Conservation (phyloP, 2,797 vertebrate species). For the Argentina silus region DNA sequence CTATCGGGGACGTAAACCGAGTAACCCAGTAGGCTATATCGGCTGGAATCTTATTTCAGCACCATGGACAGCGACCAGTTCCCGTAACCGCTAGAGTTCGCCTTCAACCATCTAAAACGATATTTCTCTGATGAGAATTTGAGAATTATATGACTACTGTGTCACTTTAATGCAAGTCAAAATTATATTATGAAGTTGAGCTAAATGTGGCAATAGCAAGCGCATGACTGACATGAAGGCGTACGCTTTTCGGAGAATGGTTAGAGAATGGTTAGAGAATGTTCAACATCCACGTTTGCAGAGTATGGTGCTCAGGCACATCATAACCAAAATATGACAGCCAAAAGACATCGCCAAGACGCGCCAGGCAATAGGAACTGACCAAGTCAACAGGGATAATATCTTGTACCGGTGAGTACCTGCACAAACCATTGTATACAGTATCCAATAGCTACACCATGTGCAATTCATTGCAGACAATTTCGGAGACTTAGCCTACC, state of each 20-base stretch:
- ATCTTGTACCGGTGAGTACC: background rate
- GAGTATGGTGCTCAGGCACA: background rate
- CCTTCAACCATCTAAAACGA: conserved; percentile 32
- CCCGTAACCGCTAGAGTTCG: conserved; percentile 53
- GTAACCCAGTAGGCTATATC: background rate
- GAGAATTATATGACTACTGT: conserved; percentile 30
- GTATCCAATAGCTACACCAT: background rate
- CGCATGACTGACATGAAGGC: background rate
- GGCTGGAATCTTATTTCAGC: conserved; percentile 62
- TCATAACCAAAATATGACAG: background rate
- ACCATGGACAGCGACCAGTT: conserved; percentile 73
- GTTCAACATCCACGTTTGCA: background rate
- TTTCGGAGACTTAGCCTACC: background rate
- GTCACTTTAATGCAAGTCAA: conserved; percentile 12
- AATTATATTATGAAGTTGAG: background rate
- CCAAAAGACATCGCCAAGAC: background rate
- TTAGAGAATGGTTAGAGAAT: background rate
- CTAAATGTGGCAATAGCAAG: background rate
- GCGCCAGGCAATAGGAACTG: background rate
- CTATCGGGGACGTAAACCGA: background rate
- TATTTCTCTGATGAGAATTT: background rate
- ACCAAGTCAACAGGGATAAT: conserved; percentile 6
- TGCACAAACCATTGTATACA: background rate
- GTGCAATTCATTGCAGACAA: background rate
- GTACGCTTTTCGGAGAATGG: background rate